Evolutionary conservation across 2,888 invertebrate species (phyloP), one percentile per base, ranked within the genome.

Genomic region (Cerastoderma edule): DNA sequence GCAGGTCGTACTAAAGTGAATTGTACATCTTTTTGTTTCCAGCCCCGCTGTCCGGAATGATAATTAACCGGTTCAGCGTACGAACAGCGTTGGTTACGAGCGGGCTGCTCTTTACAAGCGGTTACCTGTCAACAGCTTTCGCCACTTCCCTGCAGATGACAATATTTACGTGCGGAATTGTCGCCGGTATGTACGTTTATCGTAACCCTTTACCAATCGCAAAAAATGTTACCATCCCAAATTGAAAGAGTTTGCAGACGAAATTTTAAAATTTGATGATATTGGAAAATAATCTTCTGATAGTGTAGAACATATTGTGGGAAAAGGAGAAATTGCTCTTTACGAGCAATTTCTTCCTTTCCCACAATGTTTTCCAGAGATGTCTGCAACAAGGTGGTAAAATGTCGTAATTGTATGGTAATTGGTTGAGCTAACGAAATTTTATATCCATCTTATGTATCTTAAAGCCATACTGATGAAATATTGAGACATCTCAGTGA

Each of bases 171-270:
- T 71, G 65, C 28, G 73, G 73, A 1, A 67, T 72, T n/a, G 50
- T 78, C 4, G 67, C 78, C 70, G 78, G 78, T 78, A 57, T 35
- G 57, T 27, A n/a, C n/a, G n/a, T n/a, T n/a, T n/a, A n/a, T n/a
- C n/a, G n/a, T n/a, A n/a, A 66, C 28, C 10, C 50, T n/a, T 66
- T 48, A 44, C n/a, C n/a, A n/a, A n/a, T n/a, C n/a, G n/a, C n/a
- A n/a, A n/a, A n/a, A n/a, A n/a, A n/a, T n/a, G n/a, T n/a, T n/a
- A n/a, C n/a, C n/a, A n/a, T n/a, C n/a, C n/a, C n/a, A n/a, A n/a
- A n/a, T n/a, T n/a, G n/a, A n/a, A n/a, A n/a, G n/a, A n/a, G n/a
- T n/a, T n/a, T n/a, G n/a, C n/a, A n/a, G n/a, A n/a, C n/a, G n/a
- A n/a, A n/a, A n/a, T n/a, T n/a, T n/a, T n/a, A n/a, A n/a, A 2